phyloP scores from a whole-genome alignment of 2,888 invertebrate species.

The Suillia variegata region DNA sequence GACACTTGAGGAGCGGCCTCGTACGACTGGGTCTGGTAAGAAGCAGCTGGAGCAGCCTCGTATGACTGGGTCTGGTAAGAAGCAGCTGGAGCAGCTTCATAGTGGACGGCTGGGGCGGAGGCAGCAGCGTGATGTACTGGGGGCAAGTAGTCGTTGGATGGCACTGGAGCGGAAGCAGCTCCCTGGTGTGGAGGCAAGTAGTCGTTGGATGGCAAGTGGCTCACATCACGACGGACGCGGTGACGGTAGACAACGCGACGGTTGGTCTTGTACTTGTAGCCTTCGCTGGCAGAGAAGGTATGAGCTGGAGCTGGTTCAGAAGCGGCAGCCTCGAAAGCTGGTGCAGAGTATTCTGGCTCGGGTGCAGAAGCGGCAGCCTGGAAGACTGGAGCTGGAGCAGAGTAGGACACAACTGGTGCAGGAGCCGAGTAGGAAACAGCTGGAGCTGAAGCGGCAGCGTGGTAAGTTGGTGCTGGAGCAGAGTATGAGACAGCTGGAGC shows the following conservation, averaged over 20 bases:
- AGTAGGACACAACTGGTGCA: slow-evolving; percentile 28
- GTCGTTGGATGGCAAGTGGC: slow-evolving; percentile 47
- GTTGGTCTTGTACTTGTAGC: slow-evolving; percentile 55
- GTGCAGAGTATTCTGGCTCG: slow-evolving; percentile 26
- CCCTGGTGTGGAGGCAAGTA: slow-evolving; percentile 47
- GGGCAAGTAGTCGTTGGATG: slow-evolving; percentile 25
- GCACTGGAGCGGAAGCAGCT: slow-evolving; percentile 38
- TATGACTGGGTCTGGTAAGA: slow-evolving; percentile 17
- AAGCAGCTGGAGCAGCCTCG: neutral
- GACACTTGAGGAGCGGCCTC: slow-evolving; percentile 9
- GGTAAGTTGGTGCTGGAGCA: slow-evolving; percentile 30
- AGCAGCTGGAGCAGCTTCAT: slow-evolving; percentile 35
- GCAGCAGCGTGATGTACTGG: slow-evolving; percentile 23
- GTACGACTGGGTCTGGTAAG: neutral
- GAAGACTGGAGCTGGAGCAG: slow-evolving; percentile 21
- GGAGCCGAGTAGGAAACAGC: slow-evolving; percentile 36
- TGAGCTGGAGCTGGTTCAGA: slow-evolving; percentile 44
- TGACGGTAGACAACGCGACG: slow-evolving; percentile 39
- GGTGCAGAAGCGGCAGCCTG: slow-evolving; percentile 26
- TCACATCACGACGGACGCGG: slow-evolving; percentile 52
- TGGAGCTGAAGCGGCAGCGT: slow-evolving; percentile 30
- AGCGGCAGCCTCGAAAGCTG: slow-evolving; percentile 27
- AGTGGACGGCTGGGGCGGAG: slow-evolving; percentile 31
- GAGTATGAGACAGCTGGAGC: slow-evolving; percentile 28
- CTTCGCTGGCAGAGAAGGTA: slow-evolving; percentile 47